phyloP scores from a whole-genome alignment of 2,113 vertebrate species.

The Hyaena hyaena region DNA sequence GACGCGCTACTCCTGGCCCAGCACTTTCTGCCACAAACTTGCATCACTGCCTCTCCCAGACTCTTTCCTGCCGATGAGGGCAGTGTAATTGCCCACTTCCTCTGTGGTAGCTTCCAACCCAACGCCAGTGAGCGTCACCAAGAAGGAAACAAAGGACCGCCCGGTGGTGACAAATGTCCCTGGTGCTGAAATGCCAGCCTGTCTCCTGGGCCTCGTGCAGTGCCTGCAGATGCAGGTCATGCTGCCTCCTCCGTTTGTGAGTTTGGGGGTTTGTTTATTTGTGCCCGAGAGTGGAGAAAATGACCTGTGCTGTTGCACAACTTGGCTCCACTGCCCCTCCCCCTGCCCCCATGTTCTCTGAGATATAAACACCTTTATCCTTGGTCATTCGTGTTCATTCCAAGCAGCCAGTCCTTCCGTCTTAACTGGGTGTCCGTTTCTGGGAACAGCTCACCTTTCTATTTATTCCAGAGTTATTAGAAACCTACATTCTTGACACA shows the following conservation, averaged over 20 bases:
- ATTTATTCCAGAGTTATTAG: neutral
- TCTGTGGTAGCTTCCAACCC: slow-evolving; percentile 57
- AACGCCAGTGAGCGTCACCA: neutral
- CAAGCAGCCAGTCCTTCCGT: slow-evolving; percentile 42
- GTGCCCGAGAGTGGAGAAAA: slow-evolving; percentile 43
- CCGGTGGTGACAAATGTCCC: neutral
- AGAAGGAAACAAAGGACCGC: neutral
- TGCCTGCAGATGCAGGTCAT: neutral
- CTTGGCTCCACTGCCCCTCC: neutral
- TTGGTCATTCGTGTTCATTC: neutral
- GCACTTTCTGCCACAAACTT: neutral
- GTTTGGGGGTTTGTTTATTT: slow-evolving; percentile 5
- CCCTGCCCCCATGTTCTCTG: neutral
- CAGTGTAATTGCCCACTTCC: slow-evolving; percentile 53
- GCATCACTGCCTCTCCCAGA: neutral
- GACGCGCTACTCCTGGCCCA: neutral
- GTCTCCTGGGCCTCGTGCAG: neutral
- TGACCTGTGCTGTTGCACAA: neutral
- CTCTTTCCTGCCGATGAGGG: neutral
- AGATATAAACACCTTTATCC: slow-evolving; percentile 43
- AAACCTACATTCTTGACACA: neutral
- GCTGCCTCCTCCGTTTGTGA: neutral
- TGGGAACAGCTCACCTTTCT: neutral
- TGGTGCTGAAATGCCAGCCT: neutral
- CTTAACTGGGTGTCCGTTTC: slow-evolving; percentile 32